These are phyloP conservation scores for Steinernema feltiae DNA, from an alignment of 1,140 invertebrate genomes.

Conservation along the genomic window DNA sequence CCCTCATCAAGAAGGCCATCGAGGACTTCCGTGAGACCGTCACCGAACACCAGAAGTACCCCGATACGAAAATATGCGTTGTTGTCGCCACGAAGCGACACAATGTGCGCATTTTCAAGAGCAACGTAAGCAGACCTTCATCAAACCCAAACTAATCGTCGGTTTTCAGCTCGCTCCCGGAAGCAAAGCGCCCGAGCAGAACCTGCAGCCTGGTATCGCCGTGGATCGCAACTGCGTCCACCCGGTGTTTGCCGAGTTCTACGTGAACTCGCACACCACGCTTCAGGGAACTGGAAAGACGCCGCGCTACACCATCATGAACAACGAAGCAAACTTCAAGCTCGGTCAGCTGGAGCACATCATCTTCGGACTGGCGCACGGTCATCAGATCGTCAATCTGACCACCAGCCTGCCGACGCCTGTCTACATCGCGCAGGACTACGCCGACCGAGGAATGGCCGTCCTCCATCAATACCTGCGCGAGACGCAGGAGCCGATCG, in stretches of 20 bases:
- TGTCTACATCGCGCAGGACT: neutral
- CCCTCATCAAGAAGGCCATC: constrained; percentile 15
- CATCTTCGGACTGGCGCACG: neutral
- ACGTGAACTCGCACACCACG: constrained; percentile 33
- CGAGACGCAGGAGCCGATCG: neutral
- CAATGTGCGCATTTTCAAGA: constrained; percentile 23
- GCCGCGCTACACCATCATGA: constrained; percentile 32
- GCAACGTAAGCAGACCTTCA: constrained; percentile 18
- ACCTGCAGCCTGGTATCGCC: constrained; percentile 30
- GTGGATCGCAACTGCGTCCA: constrained; percentile 21
- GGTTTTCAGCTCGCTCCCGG: constrained; percentile 22
- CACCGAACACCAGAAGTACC: neutral
- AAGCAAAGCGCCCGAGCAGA: constrained; percentile 26
- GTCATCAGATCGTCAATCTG: constrained; percentile 18
- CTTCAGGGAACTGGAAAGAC: constrained; percentile 30
- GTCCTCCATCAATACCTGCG: neutral
- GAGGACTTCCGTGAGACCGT: neutral
- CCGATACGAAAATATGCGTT: constrained; percentile 26
- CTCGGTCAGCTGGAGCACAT: constrained; percentile 17
- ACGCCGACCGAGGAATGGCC: neutral
- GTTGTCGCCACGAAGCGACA: constrained; percentile 33
- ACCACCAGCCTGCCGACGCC: neutral
- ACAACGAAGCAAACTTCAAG: constrained; percentile 24
- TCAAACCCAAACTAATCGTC: neutral
- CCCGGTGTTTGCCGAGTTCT: constrained; percentile 34